Conservation (phyloP, 2,888 invertebrate species). For the Lucinisca nassula region DNA sequence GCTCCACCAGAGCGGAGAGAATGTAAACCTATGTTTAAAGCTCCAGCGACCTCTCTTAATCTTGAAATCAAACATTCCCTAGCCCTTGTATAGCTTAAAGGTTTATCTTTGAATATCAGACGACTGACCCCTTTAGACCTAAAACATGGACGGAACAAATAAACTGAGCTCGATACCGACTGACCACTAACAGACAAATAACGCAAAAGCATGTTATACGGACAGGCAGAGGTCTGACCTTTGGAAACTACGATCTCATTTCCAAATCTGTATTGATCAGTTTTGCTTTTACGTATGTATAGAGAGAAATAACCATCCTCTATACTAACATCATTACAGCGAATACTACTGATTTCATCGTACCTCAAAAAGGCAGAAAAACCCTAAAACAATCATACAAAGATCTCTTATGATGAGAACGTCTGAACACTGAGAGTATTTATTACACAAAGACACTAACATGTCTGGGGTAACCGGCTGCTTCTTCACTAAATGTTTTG, state of each 20-base stretch:
- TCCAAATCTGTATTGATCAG: slow-evolving; percentile 60
- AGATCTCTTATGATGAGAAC: slow-evolving; percentile 43
- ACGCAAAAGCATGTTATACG: slow-evolving; percentile 43
- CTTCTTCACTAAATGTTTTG: slow-evolving; percentile 48
- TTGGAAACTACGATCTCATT: slow-evolving; percentile 53
- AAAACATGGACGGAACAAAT: slow-evolving; percentile 35
- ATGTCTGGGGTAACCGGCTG: slow-evolving; percentile 50
- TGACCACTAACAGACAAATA: slow-evolving; percentile 30
- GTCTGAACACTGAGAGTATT: slow-evolving; percentile 16
- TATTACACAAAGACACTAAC: slow-evolving; percentile 37
- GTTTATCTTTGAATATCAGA: too few relatives aligned
- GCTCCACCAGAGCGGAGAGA: too few relatives aligned
- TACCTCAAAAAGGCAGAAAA: slow-evolving; percentile 41
- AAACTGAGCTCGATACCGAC: not conserved
- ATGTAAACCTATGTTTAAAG: too few relatives aligned
- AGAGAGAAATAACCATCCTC: slow-evolving; percentile 38
- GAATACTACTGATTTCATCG: slow-evolving; percentile 37
- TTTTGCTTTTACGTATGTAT: slow-evolving; percentile 58
- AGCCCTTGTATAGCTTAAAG: too few relatives aligned
- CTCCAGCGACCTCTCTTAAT: too few relatives aligned
- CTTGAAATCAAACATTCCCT: too few relatives aligned
- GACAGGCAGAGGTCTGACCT: slow-evolving; percentile 61
- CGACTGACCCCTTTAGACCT: too few relatives aligned
- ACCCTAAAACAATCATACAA: slow-evolving; percentile 39
- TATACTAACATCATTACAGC: slow-evolving; percentile 46